Evolutionary conservation across 2,113 vertebrate species (phyloP).

Genomic region (Limnothrissa miodon): DNA sequence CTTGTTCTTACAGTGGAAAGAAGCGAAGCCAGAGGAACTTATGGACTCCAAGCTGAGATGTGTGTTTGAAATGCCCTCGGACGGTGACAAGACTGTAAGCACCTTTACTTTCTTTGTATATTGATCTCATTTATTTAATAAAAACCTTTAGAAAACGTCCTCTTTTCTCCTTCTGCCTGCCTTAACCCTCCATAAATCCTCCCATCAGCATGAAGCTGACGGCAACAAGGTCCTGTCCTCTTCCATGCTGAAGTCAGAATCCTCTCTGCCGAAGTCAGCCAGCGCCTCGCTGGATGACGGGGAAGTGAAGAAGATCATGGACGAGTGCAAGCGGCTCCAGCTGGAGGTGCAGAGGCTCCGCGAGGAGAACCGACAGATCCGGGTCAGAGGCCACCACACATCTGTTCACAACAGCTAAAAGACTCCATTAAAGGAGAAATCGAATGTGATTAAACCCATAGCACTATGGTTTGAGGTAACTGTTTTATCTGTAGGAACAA

Average conservation of each 20-base stretch:
- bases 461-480: no score
- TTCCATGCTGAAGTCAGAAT: slow-evolving; percentile 84
- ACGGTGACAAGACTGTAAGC: slow-evolving; percentile 91
- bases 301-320: slow-evolving; percentile 91
- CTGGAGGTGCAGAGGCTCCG: slow-evolving; percentile 88
- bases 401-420: background rate
- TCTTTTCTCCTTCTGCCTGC: background rate
- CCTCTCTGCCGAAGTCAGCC: slow-evolving; percentile 79
- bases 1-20: slow-evolving; percentile 84
- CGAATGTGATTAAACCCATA: no score
- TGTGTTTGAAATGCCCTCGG: slow-evolving; percentile 90
- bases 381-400: slow-evolving; percentile 69
- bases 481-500: no score
- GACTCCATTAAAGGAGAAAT: background rate
- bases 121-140: background rate
- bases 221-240: slow-evolving; percentile 84
- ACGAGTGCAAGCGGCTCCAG: slow-evolving; percentile 91
- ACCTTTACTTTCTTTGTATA: background rate
- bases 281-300: slow-evolving; percentile 84
- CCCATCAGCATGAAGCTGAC: slow-evolving; percentile 87
- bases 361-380: slow-evolving; percentile 90
- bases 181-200: slow-evolving; percentile 28
- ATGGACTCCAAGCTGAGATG: slow-evolving; percentile 99
- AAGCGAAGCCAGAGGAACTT: slow-evolving; percentile 92
- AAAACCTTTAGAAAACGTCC: background rate